phyloP scores from a whole-genome alignment of 2,797 vertebrate genomes.

The Poliocrania exsul region DNA sequence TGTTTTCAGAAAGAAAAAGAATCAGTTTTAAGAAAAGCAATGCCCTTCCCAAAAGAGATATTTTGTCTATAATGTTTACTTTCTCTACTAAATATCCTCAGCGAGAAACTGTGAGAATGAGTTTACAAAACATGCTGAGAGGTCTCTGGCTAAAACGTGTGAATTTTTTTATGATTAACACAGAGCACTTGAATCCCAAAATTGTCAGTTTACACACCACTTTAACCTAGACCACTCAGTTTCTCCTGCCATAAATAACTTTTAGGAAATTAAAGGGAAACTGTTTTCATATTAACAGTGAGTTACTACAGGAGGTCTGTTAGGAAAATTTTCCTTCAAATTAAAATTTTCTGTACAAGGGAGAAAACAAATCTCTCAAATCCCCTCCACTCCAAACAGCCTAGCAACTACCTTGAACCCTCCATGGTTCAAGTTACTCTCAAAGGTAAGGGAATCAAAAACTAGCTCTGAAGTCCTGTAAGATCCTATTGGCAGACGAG shows the following conservation, averaged over 20 bases:
- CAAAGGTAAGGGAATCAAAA: conserved; percentile 13
- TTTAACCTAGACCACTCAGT: not conserved
- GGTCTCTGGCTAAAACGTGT: not conserved
- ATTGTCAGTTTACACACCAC: not conserved
- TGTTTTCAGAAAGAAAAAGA: not conserved
- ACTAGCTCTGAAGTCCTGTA: not conserved
- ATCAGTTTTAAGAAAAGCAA: not conserved
- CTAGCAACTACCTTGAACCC: conserved; percentile 34
- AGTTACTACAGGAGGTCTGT: not conserved
- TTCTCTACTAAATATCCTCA: conserved; percentile 14
- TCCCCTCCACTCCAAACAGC: not conserved
- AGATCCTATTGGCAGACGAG: not conserved
- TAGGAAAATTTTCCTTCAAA: conserved; percentile 23
- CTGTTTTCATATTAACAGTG: not conserved
- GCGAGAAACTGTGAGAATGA: conserved; percentile 12
- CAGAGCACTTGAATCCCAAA: not conserved
- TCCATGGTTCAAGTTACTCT: conserved; percentile 37
- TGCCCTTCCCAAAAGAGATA: not conserved
- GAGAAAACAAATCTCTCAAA: conserved; percentile 8
- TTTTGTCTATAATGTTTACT: conserved; percentile 36
- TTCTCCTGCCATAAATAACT: not conserved
- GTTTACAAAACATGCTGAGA: conserved; percentile 30
- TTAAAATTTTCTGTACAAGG: conserved; percentile 22
- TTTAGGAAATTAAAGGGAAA: not conserved
- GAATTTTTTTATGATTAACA: not conserved